phyloP scores from a whole-genome alignment of 2,113 vertebrate genomes.

The Brienomyrus brachyistius region DNA sequence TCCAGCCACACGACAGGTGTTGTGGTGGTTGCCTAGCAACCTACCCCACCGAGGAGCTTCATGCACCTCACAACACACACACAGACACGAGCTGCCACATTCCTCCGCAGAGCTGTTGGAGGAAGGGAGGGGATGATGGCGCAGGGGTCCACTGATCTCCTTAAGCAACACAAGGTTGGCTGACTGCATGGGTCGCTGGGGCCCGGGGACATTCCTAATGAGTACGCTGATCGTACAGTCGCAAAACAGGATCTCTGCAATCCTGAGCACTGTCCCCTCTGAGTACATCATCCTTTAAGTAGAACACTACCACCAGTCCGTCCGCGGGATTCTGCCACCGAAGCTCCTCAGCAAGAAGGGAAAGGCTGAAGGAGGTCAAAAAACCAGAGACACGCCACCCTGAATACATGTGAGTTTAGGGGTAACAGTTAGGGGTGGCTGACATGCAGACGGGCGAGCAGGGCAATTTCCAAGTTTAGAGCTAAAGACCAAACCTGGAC shows the following conservation, averaged over 20 bases:
- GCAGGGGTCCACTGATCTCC: background rate
- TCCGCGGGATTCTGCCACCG: background rate
- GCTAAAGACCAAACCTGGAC: background rate
- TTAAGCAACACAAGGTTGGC: background rate
- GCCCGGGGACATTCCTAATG: background rate
- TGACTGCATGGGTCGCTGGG: background rate
- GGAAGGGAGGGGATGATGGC: background rate
- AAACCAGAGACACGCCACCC: background rate
- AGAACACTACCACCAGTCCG: background rate
- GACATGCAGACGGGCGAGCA: background rate
- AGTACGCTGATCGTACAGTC: background rate
- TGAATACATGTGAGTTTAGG: background rate
- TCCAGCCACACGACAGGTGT: background rate
- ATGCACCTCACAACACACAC: background rate
- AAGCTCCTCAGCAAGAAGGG: background rate
- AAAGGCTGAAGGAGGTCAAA: background rate
- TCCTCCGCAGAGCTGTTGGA: background rate
- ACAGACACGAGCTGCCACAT: background rate
- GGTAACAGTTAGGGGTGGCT: background rate
- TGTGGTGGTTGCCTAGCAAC: background rate
- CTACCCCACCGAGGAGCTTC: background rate
- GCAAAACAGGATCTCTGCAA: background rate
- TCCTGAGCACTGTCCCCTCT: background rate
- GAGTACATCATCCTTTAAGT: background rate
- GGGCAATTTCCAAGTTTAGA: background rate